Evolutionary conservation across 1,140 invertebrate genomes (phyloP).

Genomic region (Saccostrea echinata): DNA sequence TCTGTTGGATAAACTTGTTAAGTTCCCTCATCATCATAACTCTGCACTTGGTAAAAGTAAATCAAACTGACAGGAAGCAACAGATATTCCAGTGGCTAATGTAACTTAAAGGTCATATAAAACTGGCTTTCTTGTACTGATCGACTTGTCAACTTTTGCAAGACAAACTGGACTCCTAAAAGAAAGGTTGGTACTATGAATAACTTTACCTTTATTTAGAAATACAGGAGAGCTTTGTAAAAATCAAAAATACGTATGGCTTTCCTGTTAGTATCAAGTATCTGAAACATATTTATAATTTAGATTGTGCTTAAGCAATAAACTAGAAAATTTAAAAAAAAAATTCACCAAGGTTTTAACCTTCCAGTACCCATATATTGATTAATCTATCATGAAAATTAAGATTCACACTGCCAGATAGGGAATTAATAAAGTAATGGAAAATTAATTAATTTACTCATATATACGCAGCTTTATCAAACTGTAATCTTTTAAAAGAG

Average conservation of each 20-base stretch:
- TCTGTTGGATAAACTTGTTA: no score
- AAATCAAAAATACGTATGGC: not conserved
- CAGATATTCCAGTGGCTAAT: not conserved
- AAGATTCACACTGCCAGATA: no score
- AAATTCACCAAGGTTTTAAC: not conserved
- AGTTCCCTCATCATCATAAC: no score
- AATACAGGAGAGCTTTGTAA: not conserved
- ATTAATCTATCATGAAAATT: not conserved
- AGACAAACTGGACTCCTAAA: slow-evolving; percentile 15
- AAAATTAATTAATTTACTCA: no score
- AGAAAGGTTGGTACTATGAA: not conserved
- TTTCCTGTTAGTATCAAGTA: not conserved
- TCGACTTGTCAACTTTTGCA: not conserved
- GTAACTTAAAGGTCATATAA: slow-evolving; percentile 10
- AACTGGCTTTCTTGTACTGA: slow-evolving; percentile 8
- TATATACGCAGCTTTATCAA: no score
- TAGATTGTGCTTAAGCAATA: not conserved
- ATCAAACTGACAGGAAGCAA: not conserved
- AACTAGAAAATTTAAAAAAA: not conserved
- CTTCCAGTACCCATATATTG: not conserved
- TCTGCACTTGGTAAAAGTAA: no score
- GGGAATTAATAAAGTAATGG: no score
- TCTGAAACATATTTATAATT: not conserved
- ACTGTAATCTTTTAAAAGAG: no score
- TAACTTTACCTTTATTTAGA: not conserved